A percentile compares a stretch with the other conserved stretches of the same genome.
These are phyloP conservation scores for Burhinus oedicnemus DNA, from an alignment of 2,113 vertebrate genomes.

Conservation along the genomic window DNA sequence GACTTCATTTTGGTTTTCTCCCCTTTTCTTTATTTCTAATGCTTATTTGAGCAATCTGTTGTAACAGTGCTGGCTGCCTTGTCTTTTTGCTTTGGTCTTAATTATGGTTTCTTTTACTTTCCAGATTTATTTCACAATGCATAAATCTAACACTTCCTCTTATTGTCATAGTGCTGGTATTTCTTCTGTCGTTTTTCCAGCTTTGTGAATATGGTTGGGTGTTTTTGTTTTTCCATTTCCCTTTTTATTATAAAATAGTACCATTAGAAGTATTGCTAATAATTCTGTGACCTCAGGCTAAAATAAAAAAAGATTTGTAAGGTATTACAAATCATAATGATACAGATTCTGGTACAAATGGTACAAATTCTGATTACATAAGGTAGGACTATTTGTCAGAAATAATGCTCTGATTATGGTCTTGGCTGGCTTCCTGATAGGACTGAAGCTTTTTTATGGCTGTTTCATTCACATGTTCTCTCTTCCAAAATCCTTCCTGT, in stretches of 20 bases:
- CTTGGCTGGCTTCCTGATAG: neutral
- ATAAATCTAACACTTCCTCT: constrained; percentile 25
- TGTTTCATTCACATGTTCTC: neutral
- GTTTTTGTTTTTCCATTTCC: neutral
- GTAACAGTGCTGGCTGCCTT: neutral
- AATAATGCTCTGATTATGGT: neutral
- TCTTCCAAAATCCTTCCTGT: neutral
- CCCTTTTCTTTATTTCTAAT: neutral
- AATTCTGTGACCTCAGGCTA: neutral
- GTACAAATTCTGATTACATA: neutral
- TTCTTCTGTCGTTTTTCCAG: neutral
- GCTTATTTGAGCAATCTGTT: neutral
- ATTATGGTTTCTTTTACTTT: neutral
- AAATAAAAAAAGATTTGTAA: neutral
- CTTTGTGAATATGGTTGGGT: neutral
- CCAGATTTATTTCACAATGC: constrained; percentile 19
- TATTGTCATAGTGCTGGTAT: constrained; percentile 7
- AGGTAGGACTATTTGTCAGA: neutral
- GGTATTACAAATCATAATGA: neutral
- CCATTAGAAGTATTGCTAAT: neutral
- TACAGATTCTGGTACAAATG: neutral
- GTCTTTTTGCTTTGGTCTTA: constrained; percentile 16
- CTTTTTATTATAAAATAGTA: neutral
- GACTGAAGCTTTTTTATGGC: neutral
- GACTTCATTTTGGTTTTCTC: neutral